Base-by-base conservation (phyloP, 1,140 invertebrate species). In the Formica selysi region DNA sequence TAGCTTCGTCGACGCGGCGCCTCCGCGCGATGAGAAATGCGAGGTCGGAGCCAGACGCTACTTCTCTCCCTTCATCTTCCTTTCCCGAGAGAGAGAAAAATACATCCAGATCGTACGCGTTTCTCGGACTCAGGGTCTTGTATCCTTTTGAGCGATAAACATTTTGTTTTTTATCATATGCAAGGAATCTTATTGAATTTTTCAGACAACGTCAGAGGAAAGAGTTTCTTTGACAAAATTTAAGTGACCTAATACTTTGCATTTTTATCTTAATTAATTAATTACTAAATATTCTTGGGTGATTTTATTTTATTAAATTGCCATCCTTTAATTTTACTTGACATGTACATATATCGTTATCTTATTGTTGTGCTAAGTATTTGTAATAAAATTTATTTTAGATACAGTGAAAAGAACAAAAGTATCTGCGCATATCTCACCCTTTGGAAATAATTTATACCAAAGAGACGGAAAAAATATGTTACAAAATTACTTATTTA, bases 11-110 rank as follows among this genome's bases (percentile, higher is more conserved):
- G 64, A 64, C 80, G 83, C 26, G 86, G 87, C 88, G 87, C 76
- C 88, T 89, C 32, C 64, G 76, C 76, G 57, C 13, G 57, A 64
- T 76, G 81, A 76, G 73, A 85, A 85, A 85, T 85, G 81, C 73
- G 71, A 85, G 81, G 61, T 78, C 81, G 61, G 59, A 76, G 81
- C 44, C 73, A 76, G 73, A 64, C 70, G 80, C 61, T 54, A 29
- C 11, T 29, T 4, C 62, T 65, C 29, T 61, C 44, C 41, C 48
- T 22, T 41, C 48, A n/a, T 26, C 41, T 54, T 41, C 22, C 65
- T 59, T 71, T 22, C 10, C 22, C 26, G 26, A 29, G 26, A 29
- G 38, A 78, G 11, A n/a, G 32, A 36, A 64, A 67, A 57, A 64
- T 51, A 51, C n/a, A 3, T 32, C 16, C n/a, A 74, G 54, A 61